Evolutionary conservation across 2,797 vertebrate genomes (phyloP).

Genomic region (Enteromius thamalakanensis): DNA sequence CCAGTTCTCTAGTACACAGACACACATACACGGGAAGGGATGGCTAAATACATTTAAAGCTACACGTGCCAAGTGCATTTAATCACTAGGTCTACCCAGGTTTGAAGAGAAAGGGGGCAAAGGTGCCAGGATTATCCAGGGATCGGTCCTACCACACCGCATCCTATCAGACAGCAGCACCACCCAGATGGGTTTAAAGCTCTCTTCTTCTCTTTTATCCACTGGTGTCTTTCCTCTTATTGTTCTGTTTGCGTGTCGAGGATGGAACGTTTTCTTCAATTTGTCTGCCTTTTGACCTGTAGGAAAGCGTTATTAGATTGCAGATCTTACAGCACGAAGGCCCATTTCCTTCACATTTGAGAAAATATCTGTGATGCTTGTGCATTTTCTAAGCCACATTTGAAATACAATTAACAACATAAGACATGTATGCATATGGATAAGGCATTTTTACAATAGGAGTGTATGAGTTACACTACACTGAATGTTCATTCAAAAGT

Average conservation of each 20-base stretch:
- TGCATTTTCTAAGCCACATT: not conserved
- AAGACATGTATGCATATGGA: not conserved
- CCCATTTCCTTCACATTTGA: not conserved
- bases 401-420: not conserved
- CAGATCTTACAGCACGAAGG: not conserved
- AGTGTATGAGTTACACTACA: not conserved
- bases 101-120: constrained; percentile 5
- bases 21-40: not conserved
- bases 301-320: not conserved
- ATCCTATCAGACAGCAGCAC: constrained; percentile 3
- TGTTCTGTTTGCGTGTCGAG: not conserved
- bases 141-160: not conserved
- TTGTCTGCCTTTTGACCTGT: not conserved
- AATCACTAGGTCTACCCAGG: constrained; percentile 37
- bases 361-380: not conserved
- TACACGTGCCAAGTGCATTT: not conserved
- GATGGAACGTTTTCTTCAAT: constrained; percentile 10
- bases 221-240: not conserved
- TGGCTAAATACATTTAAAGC: constrained; percentile 20
- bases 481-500: not conserved
- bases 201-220: not conserved
- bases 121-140: constrained; percentile 25
- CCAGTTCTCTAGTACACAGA: not conserved
- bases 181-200: constrained; percentile 22
- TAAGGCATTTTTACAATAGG: not conserved